Evolutionary conservation across 2,797 vertebrate genomes (phyloP), one percentile per base, ranked within the genome.

Genomic region (Hirundo rustica): DNA sequence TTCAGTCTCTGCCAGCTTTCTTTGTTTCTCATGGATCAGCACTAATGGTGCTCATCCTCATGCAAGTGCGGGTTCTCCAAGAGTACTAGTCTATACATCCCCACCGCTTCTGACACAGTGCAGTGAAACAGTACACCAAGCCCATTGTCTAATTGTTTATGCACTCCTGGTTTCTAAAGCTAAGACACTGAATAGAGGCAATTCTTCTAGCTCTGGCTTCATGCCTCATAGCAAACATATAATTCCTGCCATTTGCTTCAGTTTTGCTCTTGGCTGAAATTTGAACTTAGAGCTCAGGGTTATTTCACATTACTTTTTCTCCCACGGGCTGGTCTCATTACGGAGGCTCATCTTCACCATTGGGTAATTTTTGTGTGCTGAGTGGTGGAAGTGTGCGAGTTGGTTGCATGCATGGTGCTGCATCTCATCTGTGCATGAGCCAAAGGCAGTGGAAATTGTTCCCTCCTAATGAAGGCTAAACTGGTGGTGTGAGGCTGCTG

Each of bases 151-250:
- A 54, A 83, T 73, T 93, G 88, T 83, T 65, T 65, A 74, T 75
- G 71, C 64, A 68, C 50, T 76, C 57, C 79, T 85, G 62, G 34
- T 75, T 90, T 73, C 77, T 89, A 42, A 79, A 77, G 72, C 79
- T 36, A 85, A 89, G 32, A 86, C 34, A 20, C 47, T 96, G 92
- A 97, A 95, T 92, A 34, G 85, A 93, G 34, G 94, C 92, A 85
- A 95, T 97, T 96, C 76, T 96, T 97, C 29, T 65, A 73, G 82
- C 42, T 84, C 92, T 95, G 96, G 95, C 94, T 92, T 93, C 32
- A 13, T 89, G 94, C 95, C 95, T 96, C 71, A 20, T 47, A 85
- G 86, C 68, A 85, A 90, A 74, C 88, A 48, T 72, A 18, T 57
- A 89, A 94, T 90, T 95, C 86, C 84, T 95, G 72, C 53, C 82